Evolutionary conservation across 2,797 vertebrate genomes (phyloP), one percentile per base, ranked within the genome.

Genomic region (Oreonectes daqikongensis): DNA sequence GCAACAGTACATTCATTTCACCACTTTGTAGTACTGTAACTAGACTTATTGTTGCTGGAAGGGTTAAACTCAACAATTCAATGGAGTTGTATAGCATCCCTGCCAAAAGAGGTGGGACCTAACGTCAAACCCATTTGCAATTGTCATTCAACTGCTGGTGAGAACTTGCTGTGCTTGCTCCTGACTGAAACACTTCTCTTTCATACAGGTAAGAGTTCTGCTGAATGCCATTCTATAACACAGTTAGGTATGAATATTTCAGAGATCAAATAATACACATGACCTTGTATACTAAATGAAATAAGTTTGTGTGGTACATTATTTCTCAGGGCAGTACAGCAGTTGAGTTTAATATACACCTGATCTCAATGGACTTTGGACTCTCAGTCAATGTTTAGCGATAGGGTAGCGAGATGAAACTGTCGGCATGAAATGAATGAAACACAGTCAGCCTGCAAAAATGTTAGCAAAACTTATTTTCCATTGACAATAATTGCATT

Each of bases 311-410:
- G n/a, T 63, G 30, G 30, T 32, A 61, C 15, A 12, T 65, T 15
- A 78, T 48, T 40, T 67, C 28, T 59, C 38, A 44, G 28, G 15
- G 14, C 8, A 65, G 14, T 12, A 20, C 40, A 75, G 12, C 15
- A 35, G 2, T 10, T 38, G 15, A 50, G 24, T 18, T n/a, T 40
- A 68, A 20, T 28, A 10, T 30, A 26, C 9, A 69, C 38, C 48
- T 61, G 60, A 30, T 42, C 18, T 15, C 30, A 61, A 18, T 74
- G 50, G 66, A 80, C 78, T 79, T 65, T 75, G 66, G 46, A 15
- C 78, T 65, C 7, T 57, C 46, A 26, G 50, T 78, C 7, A 69
- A 53, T 28, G 76, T 66, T 26, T 14, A 59, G 3, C 50, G 69
- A 67, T 61, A 77, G 61, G 63, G 30, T 12, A 24, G 5, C 57